phyloP scores from a whole-genome alignment of 2,888 invertebrate genomes.

The Agrotis ipsilon region DNA sequence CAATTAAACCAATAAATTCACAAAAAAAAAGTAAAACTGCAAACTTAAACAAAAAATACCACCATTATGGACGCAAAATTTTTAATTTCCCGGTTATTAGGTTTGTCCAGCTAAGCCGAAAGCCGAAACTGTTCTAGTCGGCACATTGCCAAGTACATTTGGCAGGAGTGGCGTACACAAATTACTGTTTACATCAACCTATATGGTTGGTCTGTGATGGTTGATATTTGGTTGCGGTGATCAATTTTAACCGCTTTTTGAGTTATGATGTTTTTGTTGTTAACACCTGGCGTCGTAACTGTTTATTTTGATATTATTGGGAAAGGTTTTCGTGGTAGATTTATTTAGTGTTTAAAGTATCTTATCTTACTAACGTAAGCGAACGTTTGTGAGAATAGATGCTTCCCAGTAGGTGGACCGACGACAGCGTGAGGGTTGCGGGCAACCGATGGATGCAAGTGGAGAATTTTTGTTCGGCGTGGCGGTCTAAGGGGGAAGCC shows the following conservation, averaged over 20 bases:
- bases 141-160: slow-evolving; percentile 80
- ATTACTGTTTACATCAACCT: slow-evolving; percentile 80
- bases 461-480: too few species aligned
- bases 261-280: slow-evolving; percentile 10
- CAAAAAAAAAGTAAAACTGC: slow-evolving; percentile 20
- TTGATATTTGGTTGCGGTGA: slow-evolving; percentile 42
- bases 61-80: slow-evolving; percentile 59
- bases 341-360: too few species aligned
- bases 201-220: slow-evolving; percentile 36
- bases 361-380: too few species aligned
- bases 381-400: too few species aligned
- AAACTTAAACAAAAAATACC: slow-evolving; percentile 54
- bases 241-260: slow-evolving; percentile 50
- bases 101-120: slow-evolving; percentile 65
- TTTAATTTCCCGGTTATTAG: slow-evolving; percentile 74
- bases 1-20: slow-evolving; percentile 41
- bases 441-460: too few species aligned
- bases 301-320: neutral
- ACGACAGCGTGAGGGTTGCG: too few species aligned
- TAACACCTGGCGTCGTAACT: slow-evolving; percentile 10
- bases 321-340: neutral
- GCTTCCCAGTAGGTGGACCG: too few species aligned
- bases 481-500: too few species aligned
- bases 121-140: slow-evolving; percentile 70
- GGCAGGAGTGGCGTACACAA: slow-evolving; percentile 77